A percentile compares a stretch with the other conserved stretches of the same genome.
Conservation (phyloP, 92 coral and sea anemone species). For the Epizoanthus rinbou region DNA sequence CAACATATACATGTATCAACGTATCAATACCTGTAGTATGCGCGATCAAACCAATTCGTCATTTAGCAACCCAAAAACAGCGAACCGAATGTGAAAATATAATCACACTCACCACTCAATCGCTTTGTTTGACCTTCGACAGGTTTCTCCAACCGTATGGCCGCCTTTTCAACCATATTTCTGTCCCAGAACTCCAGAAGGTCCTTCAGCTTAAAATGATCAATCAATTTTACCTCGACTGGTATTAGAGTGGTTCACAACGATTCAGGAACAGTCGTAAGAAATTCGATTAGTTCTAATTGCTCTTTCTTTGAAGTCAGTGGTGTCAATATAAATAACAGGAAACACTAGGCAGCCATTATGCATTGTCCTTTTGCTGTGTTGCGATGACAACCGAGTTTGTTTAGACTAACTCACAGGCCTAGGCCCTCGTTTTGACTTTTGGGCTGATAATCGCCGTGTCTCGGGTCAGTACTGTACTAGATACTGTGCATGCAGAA, state of each 20-base stretch:
- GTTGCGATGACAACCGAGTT: constrained; percentile 19
- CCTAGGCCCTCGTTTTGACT: too few species aligned
- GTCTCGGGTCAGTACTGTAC: too few species aligned
- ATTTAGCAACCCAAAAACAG: neutral
- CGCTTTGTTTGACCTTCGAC: constrained; percentile 15
- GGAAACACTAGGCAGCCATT: constrained; percentile 8
- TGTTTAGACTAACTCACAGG: too few species aligned
- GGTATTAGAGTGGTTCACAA: neutral
- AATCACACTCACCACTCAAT: constrained; percentile 7
- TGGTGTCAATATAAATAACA: neutral
- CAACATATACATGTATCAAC: too few species aligned
- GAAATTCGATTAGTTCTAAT: constrained; percentile 21
- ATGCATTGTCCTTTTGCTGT: constrained; percentile 27
- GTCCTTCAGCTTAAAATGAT: too few species aligned
- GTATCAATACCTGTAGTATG: neutral
- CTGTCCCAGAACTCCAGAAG: neutral
- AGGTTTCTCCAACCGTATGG: neutral
- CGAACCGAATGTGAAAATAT: too few species aligned
- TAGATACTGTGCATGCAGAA: too few species aligned
- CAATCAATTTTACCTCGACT: neutral
- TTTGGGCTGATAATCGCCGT: too few species aligned
- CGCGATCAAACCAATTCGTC: neutral
- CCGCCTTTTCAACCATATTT: constrained; percentile 34
- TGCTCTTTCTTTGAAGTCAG: constrained; percentile 5
- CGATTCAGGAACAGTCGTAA: neutral